Evolutionary conservation across 1,140 invertebrate genomes (phyloP), one percentile per base, ranked within the genome.

Genomic region (Drosophila lacertosa): DNA sequence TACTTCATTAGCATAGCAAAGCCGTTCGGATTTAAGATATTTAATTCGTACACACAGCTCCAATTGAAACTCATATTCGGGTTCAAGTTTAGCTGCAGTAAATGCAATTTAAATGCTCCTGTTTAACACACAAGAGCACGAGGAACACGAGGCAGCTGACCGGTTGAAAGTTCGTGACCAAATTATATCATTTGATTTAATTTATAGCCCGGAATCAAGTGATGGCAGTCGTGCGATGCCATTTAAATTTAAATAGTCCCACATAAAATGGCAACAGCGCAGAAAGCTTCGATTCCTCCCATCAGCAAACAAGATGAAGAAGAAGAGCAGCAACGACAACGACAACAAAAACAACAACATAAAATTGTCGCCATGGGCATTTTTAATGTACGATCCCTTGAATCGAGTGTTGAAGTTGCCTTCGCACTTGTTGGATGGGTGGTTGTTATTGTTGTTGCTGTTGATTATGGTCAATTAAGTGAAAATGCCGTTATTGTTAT

Each of bases 381-480:
- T 86, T 86, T 86, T 67, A 66, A 88, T 86, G 73, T 77, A 50
- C 58, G 74, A 80, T 59, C 62, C 54, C 68, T 55, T 66, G 68
- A 67, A 86, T 77, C 79, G 67, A 75, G 59, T 72, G 76, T 72
- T 70, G 64, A 80, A 80, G 64, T 60, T 75, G 55, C 42, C 63
- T 47, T 72, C 55, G 69, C 54, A 39, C 55, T 55, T 57, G 18
- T 2, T 26, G 32, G 13, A 60, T 13, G 16, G 42, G 26, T 33
- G 35, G 62, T 7, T 11, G 18, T 15, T 26, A 13, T 33, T 24
- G 74, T 54, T 66, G 59, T 72, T 75, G 63, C 74, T 88, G 74
- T 71, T 77, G 72, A 88, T 88, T 88, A 88, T 88, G 70, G 82
- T 88, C 82, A 88, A 88, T 88, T 88, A 88, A 75, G 82, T 88